Evolutionary conservation across 2,113 vertebrate genomes (phyloP).

Genomic region (Clarias gariepinus): DNA sequence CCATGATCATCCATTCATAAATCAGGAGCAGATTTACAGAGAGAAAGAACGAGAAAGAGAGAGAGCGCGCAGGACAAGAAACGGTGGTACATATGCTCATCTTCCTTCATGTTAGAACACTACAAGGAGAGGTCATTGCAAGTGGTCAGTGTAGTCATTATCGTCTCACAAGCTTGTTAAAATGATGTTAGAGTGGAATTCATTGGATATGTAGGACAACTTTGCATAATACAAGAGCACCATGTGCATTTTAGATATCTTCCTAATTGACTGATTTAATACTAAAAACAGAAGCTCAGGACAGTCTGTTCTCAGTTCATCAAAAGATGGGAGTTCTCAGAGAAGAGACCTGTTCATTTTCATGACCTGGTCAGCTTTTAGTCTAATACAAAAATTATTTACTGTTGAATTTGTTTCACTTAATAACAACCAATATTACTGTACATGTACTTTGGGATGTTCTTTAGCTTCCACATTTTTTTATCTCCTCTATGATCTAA

Average conservation of each 20-base stretch:
- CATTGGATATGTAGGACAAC: not conserved
- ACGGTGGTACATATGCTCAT: not conserved
- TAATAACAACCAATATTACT: not conserved
- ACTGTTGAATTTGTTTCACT: not conserved
- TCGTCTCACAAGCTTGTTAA: not conserved
- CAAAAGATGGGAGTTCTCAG: not conserved
- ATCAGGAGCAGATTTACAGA: not conserved
- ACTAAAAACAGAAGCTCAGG: not conserved
- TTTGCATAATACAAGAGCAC: not conserved
- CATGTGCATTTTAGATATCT: not conserved
- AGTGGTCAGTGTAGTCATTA: not conserved
- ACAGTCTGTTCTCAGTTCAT: not conserved
- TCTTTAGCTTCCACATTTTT: not conserved
- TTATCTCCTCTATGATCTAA: not conserved
- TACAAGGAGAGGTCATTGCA: not conserved
- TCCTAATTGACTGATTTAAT: not conserved
- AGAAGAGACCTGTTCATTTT: not conserved
- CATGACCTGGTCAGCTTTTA: not conserved
- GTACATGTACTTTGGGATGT: too few relatives aligned
- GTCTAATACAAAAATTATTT: not conserved
- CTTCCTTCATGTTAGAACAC: not conserved
- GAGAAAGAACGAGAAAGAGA: not conserved
- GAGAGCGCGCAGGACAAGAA: not conserved
- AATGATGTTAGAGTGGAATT: not conserved
- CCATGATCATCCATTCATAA: slow-evolving; percentile 27